Evolutionary conservation across 1,140 invertebrate genomes (phyloP).

Genomic region (Drosophila pandora): DNA sequence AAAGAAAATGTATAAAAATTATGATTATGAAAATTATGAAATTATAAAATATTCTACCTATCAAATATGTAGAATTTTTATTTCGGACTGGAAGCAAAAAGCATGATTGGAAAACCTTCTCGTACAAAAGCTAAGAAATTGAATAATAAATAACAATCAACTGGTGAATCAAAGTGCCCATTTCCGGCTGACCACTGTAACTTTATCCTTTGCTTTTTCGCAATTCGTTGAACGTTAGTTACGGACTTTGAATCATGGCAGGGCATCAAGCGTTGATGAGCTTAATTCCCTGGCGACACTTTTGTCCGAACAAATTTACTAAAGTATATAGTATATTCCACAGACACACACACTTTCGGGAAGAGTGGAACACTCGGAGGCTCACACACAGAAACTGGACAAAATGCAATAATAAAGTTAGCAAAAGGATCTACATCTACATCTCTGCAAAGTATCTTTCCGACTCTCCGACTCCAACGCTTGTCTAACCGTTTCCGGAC

Average conservation of each 20-base stretch:
- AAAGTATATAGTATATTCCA: conserved; percentile 62
- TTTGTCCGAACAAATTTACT: conserved; percentile 79
- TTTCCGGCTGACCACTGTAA: conserved; percentile 28
- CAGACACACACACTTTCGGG: background rate
- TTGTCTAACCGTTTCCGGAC: conserved; percentile 50
- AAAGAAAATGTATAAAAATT: background rate
- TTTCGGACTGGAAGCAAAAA: background rate
- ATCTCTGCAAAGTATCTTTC: conserved; percentile 29
- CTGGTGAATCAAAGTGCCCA: conserved; percentile 1
- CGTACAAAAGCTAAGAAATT: background rate
- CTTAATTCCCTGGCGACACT: conserved; percentile 77
- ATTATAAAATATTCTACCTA: no score
- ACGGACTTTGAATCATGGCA: conserved; percentile 69
- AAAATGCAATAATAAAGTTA: conserved; percentile 72
- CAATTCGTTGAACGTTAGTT: conserved; percentile 66
- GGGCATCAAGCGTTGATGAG: conserved; percentile 74
- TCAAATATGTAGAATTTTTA: background rate
- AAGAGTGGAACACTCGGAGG: background rate
- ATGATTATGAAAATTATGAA: no score
- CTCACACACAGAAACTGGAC: conserved; percentile 10
- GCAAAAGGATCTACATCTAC: conserved; percentile 25
- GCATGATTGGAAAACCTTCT: background rate
- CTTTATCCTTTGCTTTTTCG: conserved; percentile 13
- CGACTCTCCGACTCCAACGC: conserved; percentile 36
- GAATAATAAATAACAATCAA: background rate